Evolutionary conservation across 2,888 invertebrate genomes (phyloP).

Genomic region (Listrodromus nycthemerus): DNA sequence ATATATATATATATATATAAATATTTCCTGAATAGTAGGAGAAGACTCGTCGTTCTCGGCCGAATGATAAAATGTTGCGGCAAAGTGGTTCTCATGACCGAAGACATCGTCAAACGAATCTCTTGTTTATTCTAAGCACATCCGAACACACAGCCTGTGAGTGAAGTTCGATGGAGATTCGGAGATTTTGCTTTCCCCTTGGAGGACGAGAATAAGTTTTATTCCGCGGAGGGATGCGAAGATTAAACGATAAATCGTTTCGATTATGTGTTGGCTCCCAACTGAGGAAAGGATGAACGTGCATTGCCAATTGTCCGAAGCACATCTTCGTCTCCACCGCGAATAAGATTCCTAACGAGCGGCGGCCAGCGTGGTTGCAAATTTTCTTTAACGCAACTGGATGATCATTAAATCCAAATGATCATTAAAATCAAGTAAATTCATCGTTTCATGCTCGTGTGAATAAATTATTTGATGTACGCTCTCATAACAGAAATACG

Average conservation of each 20-base stretch:
- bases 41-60: background rate
- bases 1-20: background rate
- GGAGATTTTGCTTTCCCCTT: constrained; percentile 45
- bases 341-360: background rate
- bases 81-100: constrained; percentile 1
- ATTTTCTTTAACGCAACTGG: background rate
- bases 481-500: background rate
- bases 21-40: background rate
- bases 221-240: constrained; percentile 64
- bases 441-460: background rate
- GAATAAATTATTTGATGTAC: background rate
- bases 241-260: constrained; percentile 67
- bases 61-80: background rate
- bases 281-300: constrained; percentile 30
- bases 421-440: no score
- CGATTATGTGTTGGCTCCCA: constrained; percentile 36
- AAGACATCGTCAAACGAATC: constrained; percentile 50
- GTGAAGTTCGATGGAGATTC: background rate
- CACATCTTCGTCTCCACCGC: background rate
- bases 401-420: no score
- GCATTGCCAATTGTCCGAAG: background rate
- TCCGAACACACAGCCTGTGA: background rate
- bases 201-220: constrained; percentile 58
- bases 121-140: constrained; percentile 46
- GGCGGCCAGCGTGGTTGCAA: background rate